A percentile compares a stretch with the other conserved stretches of the same genome.
These are phyloP conservation scores for Keiferia lycopersicella DNA, from an alignment of 2,888 invertebrate genomes.

Conservation along the genomic window DNA sequence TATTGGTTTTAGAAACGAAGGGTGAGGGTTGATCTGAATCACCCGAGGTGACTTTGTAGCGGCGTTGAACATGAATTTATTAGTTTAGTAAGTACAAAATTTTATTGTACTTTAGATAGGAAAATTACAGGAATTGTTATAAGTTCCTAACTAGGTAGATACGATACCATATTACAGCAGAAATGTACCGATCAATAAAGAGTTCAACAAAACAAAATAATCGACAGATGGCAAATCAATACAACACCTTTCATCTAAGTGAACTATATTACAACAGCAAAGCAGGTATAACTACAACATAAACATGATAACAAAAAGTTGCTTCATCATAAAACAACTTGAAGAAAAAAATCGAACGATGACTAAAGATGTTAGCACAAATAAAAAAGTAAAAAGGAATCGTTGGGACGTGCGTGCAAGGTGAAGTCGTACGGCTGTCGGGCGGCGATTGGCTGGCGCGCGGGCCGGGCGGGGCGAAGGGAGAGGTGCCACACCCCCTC, in stretches of 20 bases:
- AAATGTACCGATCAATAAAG: too few species aligned
- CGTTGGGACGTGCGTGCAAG: slow-evolving; percentile 74
- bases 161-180: not conserved
- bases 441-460: slow-evolving; percentile 65
- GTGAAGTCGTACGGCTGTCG: slow-evolving; percentile 67
- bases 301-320: not conserved
- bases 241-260: too few species aligned
- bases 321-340: slow-evolving; percentile 29
- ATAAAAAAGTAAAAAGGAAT: slow-evolving; percentile 59
- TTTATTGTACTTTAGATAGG: too few species aligned
- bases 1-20: slow-evolving; percentile 75
- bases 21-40: slow-evolving; percentile 60
- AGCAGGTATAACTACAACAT: not conserved
- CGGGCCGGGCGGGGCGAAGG: slow-evolving; percentile 71
- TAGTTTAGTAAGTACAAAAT: not conserved
- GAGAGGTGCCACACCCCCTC: slow-evolving; percentile 64
- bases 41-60: slow-evolving; percentile 63
- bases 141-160: too few species aligned
- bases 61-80: slow-evolving; percentile 43
- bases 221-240: too few species aligned
- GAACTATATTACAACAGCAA: too few species aligned
- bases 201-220: too few species aligned
- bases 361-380: slow-evolving; percentile 36
- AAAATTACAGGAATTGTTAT: not conserved
- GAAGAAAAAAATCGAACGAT: slow-evolving; percentile 46